Evolutionary conservation across 64 coral and sea anemone genomes (phyloP).

Genomic region (Orbicella faveolata): DNA sequence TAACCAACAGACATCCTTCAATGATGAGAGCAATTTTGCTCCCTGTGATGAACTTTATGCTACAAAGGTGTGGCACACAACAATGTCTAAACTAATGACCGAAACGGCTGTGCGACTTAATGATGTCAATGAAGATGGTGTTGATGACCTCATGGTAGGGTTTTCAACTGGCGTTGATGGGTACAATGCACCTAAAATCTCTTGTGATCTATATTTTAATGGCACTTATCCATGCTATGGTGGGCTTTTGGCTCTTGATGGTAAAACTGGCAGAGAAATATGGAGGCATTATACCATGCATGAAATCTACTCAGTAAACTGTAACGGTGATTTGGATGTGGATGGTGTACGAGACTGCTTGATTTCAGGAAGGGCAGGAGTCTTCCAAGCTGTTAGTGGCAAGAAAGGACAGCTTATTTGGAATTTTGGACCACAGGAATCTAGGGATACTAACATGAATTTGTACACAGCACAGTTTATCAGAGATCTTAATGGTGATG

Average conservation of each 20-base stretch:
- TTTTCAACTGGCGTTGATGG: constrained; percentile 95
- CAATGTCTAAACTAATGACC: constrained; percentile 94
- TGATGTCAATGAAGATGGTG: constrained; percentile 93
- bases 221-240: constrained; percentile 93
- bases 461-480: constrained; percentile 97
- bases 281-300: constrained; percentile 99
- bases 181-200: constrained; percentile 70
- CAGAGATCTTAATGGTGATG: constrained; percentile 90
- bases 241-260: constrained; percentile 83
- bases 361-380: constrained; percentile 84
- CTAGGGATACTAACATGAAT: constrained; percentile 82
- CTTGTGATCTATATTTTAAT: constrained; percentile 98
- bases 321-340: constrained; percentile 89
- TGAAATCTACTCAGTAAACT: constrained; percentile 95
- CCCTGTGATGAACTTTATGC: constrained; percentile 62
- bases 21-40: constrained; percentile 45
- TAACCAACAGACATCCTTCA: neutral
- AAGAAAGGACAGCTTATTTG: constrained; percentile 77
- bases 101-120: constrained; percentile 91
- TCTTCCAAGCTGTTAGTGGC: constrained; percentile 85
- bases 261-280: constrained; percentile 79
- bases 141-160: constrained; percentile 87
- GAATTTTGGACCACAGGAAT: constrained; percentile 80
- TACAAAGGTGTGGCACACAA: constrained; percentile 75
- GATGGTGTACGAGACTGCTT: constrained; percentile 89